These are phyloP conservation scores for Desoria tigrina DNA, from an alignment of 2,888 invertebrate species.

Conservation along the genomic window DNA sequence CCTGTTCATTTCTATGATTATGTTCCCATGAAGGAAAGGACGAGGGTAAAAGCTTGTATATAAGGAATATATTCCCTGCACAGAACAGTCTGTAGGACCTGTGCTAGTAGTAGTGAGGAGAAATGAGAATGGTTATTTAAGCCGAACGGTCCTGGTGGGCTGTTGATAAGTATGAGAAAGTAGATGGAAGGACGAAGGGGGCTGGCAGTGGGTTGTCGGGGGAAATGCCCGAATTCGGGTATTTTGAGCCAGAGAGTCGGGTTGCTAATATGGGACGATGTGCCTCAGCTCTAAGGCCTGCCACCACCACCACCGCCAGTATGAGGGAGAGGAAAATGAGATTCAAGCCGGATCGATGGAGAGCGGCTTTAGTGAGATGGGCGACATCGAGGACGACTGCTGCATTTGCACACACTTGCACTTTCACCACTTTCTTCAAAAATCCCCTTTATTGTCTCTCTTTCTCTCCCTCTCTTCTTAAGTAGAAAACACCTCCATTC, in stretches of 20 bases:
- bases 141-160: constrained; percentile 3
- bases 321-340: neutral
- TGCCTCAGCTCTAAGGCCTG: neutral
- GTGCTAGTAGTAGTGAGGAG: neutral
- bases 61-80: too few species aligned
- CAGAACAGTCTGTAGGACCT: too few species aligned
- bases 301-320: too few species aligned
- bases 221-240: neutral
- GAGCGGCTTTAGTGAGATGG: constrained; percentile 22
- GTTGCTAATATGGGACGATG: neutral
- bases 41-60: too few species aligned
- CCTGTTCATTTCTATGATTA: too few species aligned
- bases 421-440: constrained; percentile 19
- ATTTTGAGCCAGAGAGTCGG: too few species aligned
- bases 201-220: neutral
- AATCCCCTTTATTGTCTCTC: constrained; percentile 14
- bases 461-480: neutral
- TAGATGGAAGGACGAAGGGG: neutral
- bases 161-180: constrained; percentile 11
- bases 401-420: constrained; percentile 15
- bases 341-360: constrained; percentile 22
- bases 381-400: constrained; percentile 13
- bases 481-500: constrained; percentile 3
- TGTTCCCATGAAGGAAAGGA: too few species aligned
- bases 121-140: constrained; percentile 19